Conservation (phyloP, 2,113 vertebrate genomes). For the Myotis lucifugus region DNA sequence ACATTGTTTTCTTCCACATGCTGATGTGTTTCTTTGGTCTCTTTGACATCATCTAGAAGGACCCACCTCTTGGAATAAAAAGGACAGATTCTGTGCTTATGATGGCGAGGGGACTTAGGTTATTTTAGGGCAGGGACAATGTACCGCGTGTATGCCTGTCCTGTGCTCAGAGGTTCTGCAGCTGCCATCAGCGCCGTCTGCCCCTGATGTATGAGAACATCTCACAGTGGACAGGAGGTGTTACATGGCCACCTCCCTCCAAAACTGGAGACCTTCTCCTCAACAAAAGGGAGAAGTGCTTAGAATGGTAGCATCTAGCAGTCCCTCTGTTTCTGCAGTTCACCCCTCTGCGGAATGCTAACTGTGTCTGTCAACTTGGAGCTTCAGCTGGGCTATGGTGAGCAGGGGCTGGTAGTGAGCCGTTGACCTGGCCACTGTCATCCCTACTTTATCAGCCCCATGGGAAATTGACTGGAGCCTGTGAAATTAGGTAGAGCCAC, state of each 20-base stretch:
- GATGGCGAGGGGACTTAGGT: no score
- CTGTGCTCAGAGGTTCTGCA: no score
- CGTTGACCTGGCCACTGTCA: rapidly evolving
- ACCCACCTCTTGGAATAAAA: background rate
- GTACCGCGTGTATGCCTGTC: rapidly evolving
- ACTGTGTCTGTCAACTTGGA: background rate
- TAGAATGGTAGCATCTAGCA: rapidly evolving
- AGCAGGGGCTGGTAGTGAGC: no score
- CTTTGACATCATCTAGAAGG: background rate
- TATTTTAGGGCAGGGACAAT: background rate
- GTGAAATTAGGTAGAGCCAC: background rate
- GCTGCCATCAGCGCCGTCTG: rapidly evolving
- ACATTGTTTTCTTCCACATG: rapidly evolving
- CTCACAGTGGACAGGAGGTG: background rate
- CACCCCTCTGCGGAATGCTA: background rate
- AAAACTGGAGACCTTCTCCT: rapidly evolving
- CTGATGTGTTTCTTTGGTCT: background rate
- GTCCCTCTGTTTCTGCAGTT: background rate
- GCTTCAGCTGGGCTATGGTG: rapidly evolving
- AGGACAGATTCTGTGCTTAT: background rate
- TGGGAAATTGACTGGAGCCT: background rate
- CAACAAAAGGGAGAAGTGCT: rapidly evolving
- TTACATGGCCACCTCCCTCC: background rate
- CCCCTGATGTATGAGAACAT: background rate
- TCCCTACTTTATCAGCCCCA: background rate